Percentiles rank a stretch among this genome's conserved stretches.
phyloP scores from a whole-genome alignment of 2,113 vertebrate species.

The Piprites chloris region DNA sequence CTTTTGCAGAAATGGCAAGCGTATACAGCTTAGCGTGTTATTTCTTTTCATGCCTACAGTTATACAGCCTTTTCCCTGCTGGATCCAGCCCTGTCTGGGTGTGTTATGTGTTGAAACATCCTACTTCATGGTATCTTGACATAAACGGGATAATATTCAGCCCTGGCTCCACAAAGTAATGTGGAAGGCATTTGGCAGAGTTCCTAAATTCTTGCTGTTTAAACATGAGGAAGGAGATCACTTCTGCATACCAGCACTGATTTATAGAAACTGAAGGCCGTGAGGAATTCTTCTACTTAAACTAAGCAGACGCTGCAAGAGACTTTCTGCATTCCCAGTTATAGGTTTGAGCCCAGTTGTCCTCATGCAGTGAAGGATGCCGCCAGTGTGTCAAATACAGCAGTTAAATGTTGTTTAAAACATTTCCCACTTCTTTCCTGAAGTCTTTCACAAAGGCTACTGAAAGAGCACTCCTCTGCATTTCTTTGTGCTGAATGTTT shows the following conservation, averaged over 20 bases:
- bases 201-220: constrained; percentile 3
- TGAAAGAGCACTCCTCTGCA: neutral
- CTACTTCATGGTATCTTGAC: neutral
- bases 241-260: neutral
- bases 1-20: neutral
- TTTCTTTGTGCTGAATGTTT: neutral
- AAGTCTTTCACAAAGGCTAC: neutral
- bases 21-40: neutral
- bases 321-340: neutral
- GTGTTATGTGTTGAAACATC: neutral
- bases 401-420: neutral
- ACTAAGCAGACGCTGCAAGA: neutral
- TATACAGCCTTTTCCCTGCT: neutral
- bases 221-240: neutral
- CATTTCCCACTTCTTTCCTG: neutral
- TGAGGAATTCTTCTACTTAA: neutral
- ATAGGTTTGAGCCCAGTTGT: neutral
- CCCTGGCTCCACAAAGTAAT: neutral
- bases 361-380: neutral
- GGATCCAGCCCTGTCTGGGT: neutral
- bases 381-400: neutral
- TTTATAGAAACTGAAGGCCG: neutral
- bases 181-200: neutral
- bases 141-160: neutral
- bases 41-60: neutral